These are phyloP conservation scores for Napeogenes inachia DNA, from an alignment of 2,888 invertebrate species.

Conservation along the genomic window DNA sequence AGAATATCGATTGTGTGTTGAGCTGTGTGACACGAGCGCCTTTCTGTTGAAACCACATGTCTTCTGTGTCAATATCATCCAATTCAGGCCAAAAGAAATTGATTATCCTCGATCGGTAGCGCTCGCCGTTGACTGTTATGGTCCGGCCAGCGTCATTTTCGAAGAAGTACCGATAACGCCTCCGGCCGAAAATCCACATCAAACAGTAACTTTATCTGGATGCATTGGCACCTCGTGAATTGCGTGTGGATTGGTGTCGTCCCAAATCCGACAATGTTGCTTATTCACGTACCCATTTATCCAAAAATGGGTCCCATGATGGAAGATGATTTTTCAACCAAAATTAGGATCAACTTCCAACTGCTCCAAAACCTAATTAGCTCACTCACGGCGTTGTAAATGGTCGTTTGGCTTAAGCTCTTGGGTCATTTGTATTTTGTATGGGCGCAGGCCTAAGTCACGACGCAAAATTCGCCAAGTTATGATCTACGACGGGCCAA, in stretches of 20 bases:
- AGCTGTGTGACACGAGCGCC: no score
- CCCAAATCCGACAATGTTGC: background rate
- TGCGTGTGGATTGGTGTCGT: background rate
- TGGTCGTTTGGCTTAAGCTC: constrained; percentile 24
- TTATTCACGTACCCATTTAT: background rate
- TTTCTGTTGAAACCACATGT: constrained; percentile 21
- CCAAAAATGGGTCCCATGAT: background rate
- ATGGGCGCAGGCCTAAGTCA: constrained; percentile 22
- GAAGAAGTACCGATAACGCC: background rate
- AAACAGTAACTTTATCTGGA: constrained; percentile 8
- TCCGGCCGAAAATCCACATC: constrained; percentile 5
- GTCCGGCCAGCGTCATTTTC: no score
- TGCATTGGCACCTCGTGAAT: background rate
- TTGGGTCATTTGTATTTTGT: constrained; percentile 24
- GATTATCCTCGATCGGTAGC: no score
- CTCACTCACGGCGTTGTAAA: constrained; percentile 14
- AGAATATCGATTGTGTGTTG: no score
- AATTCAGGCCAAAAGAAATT: constrained; percentile 8
- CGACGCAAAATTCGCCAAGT: constrained; percentile 28
- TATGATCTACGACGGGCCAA: constrained; percentile 38
- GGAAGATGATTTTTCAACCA: background rate
- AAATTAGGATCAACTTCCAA: background rate
- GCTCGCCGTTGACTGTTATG: no score
- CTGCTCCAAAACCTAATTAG: background rate
- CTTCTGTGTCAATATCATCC: constrained; percentile 18